These are phyloP conservation scores for Trogon surrucura DNA, from an alignment of 2,113 vertebrate genomes.

Conservation along the genomic window DNA sequence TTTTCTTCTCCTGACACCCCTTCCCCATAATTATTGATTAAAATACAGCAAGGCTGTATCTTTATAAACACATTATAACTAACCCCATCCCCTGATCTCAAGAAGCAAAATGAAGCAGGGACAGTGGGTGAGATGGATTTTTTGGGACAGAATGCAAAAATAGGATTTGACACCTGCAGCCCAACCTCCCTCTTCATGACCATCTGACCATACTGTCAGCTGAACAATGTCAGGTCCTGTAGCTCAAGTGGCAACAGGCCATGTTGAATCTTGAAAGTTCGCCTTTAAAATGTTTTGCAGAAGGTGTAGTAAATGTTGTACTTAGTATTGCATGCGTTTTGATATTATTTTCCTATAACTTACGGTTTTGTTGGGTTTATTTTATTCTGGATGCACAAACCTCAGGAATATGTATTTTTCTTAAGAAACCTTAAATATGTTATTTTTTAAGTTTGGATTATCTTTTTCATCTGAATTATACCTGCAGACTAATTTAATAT, in stretches of 20 bases:
- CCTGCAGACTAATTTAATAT: not conserved
- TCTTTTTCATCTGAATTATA: not conserved
- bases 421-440: not conserved
- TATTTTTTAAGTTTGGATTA: not conserved
- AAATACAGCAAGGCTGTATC: slow-evolving; percentile 79
- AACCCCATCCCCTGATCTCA: not conserved
- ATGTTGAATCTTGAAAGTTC: not conserved
- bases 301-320: not conserved
- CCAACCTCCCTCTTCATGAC: not conserved
- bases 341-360: not conserved
- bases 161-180: not conserved
- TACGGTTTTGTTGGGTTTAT: not conserved
- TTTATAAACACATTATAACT: slow-evolving; percentile 30
- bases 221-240: not conserved
- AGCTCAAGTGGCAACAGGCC: not conserved
- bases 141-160: not conserved
- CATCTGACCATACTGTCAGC: not conserved
- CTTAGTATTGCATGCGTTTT: not conserved
- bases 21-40: slow-evolving; percentile 72
- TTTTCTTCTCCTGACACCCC: slow-evolving; percentile 74
- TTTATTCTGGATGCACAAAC: not conserved
- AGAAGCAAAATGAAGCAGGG: not conserved
- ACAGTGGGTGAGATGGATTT: not conserved
- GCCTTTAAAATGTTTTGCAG: not conserved
- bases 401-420: not conserved